Evolutionary conservation across 2,113 vertebrate species (phyloP).

Genomic region (Nycticorax nycticorax): DNA sequence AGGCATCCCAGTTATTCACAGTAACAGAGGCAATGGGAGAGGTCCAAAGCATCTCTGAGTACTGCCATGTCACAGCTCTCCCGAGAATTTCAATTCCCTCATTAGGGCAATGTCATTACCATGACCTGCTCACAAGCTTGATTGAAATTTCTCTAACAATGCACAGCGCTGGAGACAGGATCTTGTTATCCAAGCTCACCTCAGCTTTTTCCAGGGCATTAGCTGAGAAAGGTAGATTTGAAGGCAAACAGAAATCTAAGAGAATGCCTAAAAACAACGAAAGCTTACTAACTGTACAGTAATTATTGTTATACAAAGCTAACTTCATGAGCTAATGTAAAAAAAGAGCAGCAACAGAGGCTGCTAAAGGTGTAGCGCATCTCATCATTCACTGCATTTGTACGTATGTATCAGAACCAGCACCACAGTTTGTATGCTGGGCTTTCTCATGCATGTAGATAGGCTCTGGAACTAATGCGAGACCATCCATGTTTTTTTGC

Average conservation of each 20-base stretch:
- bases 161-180: background rate
- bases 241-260: background rate
- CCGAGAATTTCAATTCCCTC: background rate
- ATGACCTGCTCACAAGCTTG: background rate
- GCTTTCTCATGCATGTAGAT: background rate
- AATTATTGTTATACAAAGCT: background rate
- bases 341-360: background rate
- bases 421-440: background rate
- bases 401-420: background rate
- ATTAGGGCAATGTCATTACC: constrained; percentile 23
- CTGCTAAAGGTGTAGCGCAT: background rate
- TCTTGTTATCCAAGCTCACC: background rate
- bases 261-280: background rate
- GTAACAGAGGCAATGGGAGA: background rate
- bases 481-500: background rate
- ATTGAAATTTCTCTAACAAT: constrained; percentile 16
- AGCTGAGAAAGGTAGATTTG: background rate
- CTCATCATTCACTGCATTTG: background rate
- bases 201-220: background rate
- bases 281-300: background rate
- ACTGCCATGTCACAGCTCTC: background rate
- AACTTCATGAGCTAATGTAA: background rate
- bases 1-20: background rate
- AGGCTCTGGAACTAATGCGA: background rate
- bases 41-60: background rate